Percentiles rank a stretch among this genome's conserved stretches.
These are phyloP conservation scores for Tetragnatha montana DNA, from an alignment of 2,888 invertebrate species.

Conservation along the genomic window DNA sequence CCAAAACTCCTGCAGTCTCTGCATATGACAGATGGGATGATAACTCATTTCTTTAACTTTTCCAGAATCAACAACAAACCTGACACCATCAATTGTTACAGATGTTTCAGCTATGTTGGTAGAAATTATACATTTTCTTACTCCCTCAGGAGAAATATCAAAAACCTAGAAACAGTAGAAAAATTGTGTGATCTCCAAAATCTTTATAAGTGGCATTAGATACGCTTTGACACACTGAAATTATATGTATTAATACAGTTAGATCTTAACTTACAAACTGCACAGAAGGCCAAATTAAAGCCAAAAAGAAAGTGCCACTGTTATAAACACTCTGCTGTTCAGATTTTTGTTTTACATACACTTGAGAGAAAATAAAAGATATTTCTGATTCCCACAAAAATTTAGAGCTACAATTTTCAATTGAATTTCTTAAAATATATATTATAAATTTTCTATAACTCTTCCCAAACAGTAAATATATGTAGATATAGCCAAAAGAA, in stretches of 20 bases:
- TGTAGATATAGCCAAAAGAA: too few species aligned
- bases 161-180: slow-evolving; percentile 81
- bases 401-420: too few species aligned
- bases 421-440: too few species aligned
- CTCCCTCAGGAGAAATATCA: slow-evolving; percentile 94
- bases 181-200: background rate
- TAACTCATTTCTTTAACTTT: slow-evolving; percentile 98
- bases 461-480: too few species aligned
- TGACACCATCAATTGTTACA: slow-evolving; percentile 97
- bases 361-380: too few species aligned
- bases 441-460: too few species aligned
- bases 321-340: too few species aligned
- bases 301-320: too few species aligned
- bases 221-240: background rate
- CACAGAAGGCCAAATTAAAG: background rate
- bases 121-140: slow-evolving; percentile 96
- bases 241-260: background rate
- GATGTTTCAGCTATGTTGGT: slow-evolving; percentile 99
- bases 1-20: slow-evolving; percentile 93
- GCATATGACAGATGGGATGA: slow-evolving; percentile 92
- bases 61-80: slow-evolving; percentile 98
- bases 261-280: background rate
- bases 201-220: background rate
- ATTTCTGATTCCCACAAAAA: too few species aligned
- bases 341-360: too few species aligned